Percentiles rank a stretch among this genome's conserved stretches.
phyloP scores from a whole-genome alignment of 2,797 vertebrate genomes.

The Tamandua tetradactyla region DNA sequence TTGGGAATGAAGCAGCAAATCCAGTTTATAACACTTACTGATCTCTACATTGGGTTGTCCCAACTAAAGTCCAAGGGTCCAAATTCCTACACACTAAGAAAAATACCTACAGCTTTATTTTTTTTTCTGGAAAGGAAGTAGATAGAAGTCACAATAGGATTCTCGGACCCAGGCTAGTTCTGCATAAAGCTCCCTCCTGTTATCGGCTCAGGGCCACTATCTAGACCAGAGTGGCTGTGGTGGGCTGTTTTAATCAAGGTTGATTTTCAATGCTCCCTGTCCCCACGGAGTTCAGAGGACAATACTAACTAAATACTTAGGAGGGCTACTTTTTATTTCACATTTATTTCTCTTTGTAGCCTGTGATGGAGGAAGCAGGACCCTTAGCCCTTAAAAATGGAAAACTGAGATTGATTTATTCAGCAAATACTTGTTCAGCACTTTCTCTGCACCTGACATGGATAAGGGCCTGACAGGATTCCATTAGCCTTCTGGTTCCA shows the following conservation, averaged over 20 bases:
- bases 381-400: not conserved
- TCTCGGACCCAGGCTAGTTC: not conserved
- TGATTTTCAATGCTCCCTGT: not conserved
- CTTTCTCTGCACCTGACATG: not conserved
- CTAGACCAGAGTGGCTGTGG: not conserved
- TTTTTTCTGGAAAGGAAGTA: not conserved
- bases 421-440: not conserved
- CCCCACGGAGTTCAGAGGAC: not conserved
- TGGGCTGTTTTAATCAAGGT: not conserved
- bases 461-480: not conserved
- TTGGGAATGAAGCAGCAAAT: constrained; percentile 29
- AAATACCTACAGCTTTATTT: not conserved
- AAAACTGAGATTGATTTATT: constrained; percentile 5
- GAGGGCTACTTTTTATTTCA: not conserved
- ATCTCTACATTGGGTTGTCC: not conserved
- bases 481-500: not conserved
- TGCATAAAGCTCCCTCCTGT: not conserved
- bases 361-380: not conserved
- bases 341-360: constrained; percentile 14
- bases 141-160: not conserved
- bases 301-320: not conserved
- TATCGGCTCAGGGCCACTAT: not conserved
- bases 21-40: not conserved
- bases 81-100: not conserved
- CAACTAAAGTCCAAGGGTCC: not conserved